Percentiles rank a stretch among this genome's conserved stretches.
These are phyloP conservation scores for Peribatodes rhomboidaria DNA, from an alignment of 2,888 invertebrate species.

Conservation along the genomic window DNA sequence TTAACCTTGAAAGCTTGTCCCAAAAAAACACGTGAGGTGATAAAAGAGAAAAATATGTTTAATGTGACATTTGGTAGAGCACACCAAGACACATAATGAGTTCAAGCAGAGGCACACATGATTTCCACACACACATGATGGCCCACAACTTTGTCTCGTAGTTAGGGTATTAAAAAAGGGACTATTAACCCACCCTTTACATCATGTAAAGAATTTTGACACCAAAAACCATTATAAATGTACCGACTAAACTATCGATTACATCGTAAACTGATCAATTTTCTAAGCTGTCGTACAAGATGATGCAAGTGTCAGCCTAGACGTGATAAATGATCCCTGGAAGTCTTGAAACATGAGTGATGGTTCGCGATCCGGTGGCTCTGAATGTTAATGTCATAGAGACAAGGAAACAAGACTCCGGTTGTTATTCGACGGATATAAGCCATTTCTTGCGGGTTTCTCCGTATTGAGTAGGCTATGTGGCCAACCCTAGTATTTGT, in stretches of 20 bases:
- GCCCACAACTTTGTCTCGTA: no score
- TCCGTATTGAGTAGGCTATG: constrained; percentile 1
- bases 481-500: neutral
- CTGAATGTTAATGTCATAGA: constrained; percentile 23
- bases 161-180: no score
- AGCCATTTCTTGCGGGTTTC: neutral
- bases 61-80: no score
- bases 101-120: no score
- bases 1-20: no score
- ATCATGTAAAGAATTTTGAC: neutral
- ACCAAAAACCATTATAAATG: neutral
- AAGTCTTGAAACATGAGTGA: constrained; percentile 27
- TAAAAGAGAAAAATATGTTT: no score
- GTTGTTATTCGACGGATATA: constrained; percentile 6
- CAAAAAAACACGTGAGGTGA: no score
- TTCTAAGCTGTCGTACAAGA: constrained; percentile 7
- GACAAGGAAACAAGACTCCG: constrained; percentile 5
- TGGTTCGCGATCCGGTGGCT: constrained; percentile 21
- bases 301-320: constrained; percentile 13
- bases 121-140: no score
- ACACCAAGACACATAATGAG: no score
- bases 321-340: constrained; percentile 19
- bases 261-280: constrained; percentile 15
- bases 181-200: no score
- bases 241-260: constrained; percentile 4